Percentiles rank a stretch among this genome's conserved stretches.
Evolutionary conservation across 2,797 vertebrate genomes (phyloP).

Genomic region (Bradypus variegatus): DNA sequence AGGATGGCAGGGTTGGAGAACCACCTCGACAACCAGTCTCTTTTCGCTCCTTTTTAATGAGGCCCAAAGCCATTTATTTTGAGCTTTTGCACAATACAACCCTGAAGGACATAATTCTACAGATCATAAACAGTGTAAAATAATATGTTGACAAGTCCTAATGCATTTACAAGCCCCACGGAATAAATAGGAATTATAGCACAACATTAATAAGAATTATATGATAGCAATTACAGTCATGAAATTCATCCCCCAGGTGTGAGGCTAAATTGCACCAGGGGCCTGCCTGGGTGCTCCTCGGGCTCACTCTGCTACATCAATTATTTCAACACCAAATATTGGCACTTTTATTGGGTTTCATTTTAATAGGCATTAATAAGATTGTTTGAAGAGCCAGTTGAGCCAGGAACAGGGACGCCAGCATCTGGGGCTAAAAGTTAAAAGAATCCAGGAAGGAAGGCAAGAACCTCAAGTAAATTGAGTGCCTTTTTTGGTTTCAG

Average conservation of each 20-base stretch:
- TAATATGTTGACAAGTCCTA: slow-evolving; percentile 83
- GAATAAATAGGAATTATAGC: slow-evolving; percentile 83
- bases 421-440: slow-evolving; percentile 4
- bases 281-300: slow-evolving; percentile 62
- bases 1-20: background rate
- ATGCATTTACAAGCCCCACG: slow-evolving; percentile 81
- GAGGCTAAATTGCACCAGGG: slow-evolving; percentile 74
- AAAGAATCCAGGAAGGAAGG: slow-evolving; percentile 41
- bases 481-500: background rate
- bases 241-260: slow-evolving; percentile 78
- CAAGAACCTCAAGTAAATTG: background rate
- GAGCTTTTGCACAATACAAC: slow-evolving; percentile 71
- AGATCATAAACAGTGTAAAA: slow-evolving; percentile 83
- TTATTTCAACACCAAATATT: slow-evolving; percentile 72
- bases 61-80: slow-evolving; percentile 68
- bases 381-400: slow-evolving; percentile 68
- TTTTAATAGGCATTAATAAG: slow-evolving; percentile 75
- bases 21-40: background rate
- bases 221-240: slow-evolving; percentile 78
- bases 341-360: slow-evolving; percentile 75
- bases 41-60: slow-evolving; percentile 31
- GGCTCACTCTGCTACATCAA: slow-evolving; percentile 65
- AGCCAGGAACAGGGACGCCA: slow-evolving; percentile 33
- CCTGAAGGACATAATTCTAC: slow-evolving; percentile 76
- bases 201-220: slow-evolving; percentile 80